Conservation (phyloP, 2,797 vertebrate species). For the Sebastes melanostomus region DNA sequence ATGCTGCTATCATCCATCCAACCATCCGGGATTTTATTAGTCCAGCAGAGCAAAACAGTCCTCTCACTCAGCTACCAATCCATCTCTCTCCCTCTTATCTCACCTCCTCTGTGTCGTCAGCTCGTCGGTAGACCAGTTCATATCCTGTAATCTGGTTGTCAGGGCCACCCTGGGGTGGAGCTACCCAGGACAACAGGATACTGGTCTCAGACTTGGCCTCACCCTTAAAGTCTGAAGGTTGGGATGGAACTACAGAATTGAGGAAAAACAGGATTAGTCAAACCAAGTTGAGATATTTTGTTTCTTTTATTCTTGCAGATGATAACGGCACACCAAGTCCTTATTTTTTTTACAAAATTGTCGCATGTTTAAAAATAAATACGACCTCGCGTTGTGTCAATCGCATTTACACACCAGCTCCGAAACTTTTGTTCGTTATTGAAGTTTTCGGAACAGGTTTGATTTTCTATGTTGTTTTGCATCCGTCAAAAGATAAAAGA, state of each 20-base stretch:
- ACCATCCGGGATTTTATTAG: background rate
- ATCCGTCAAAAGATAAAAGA: too few relatives aligned
- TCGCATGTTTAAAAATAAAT: too few relatives aligned
- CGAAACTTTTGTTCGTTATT: too few relatives aligned
- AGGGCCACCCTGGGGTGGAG: slow-evolving; percentile 87
- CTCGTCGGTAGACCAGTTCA: slow-evolving; percentile 91
- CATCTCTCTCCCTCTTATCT: background rate
- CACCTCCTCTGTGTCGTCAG: slow-evolving; percentile 94
- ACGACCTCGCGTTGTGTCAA: too few relatives aligned
- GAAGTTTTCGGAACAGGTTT: too few relatives aligned
- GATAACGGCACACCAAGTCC: background rate
- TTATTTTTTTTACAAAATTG: too few relatives aligned
- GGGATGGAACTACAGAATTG: slow-evolving; percentile 88
- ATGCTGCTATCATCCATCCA: background rate
- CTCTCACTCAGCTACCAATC: background rate
- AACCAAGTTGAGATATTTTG: background rate
- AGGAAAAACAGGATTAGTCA: background rate
- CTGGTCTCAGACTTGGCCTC: slow-evolving; percentile 98
- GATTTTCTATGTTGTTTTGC: too few relatives aligned
- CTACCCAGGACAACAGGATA: slow-evolving; percentile 95
- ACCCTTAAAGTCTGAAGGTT: slow-evolving; percentile 94
- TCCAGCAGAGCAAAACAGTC: background rate
- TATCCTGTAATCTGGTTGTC: slow-evolving; percentile 95
- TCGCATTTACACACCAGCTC: too few relatives aligned
- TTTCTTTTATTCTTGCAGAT: background rate